Evolutionary conservation across 1,140 invertebrate genomes (phyloP).

Genomic region (Aphaenogaster ashmeadi): DNA sequence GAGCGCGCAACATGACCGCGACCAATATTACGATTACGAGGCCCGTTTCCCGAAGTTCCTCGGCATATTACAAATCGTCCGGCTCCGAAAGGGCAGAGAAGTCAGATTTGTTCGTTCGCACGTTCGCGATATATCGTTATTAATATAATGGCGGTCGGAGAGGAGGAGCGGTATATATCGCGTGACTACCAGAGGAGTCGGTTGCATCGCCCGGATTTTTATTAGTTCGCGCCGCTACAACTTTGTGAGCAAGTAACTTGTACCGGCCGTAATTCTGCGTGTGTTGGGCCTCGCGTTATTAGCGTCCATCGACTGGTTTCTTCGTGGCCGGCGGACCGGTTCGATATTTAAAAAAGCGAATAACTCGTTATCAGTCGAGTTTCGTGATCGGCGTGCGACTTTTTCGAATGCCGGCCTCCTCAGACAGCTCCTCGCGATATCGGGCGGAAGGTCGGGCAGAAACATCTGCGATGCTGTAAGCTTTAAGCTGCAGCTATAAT

Average conservation of each 20-base stretch:
- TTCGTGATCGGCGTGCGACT: slow-evolving; percentile 63
- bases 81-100: slow-evolving; percentile 19
- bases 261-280: slow-evolving; percentile 59
- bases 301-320: slow-evolving; percentile 62
- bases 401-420: slow-evolving; percentile 37
- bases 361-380: slow-evolving; percentile 65
- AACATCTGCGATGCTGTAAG: slow-evolving; percentile 21
- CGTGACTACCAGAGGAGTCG: slow-evolving; percentile 48
- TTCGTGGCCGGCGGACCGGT: slow-evolving; percentile 56
- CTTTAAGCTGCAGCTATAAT: slow-evolving; percentile 6
- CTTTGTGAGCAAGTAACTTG: slow-evolving; percentile 58
- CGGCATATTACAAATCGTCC: neutral
- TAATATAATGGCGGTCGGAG: slow-evolving; percentile 51
- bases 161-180: slow-evolving; percentile 49
- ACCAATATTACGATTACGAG: neutral
- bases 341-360: slow-evolving; percentile 61
- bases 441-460: slow-evolving; percentile 34
- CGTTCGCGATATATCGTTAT: slow-evolving; percentile 50
- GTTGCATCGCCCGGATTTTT: slow-evolving; percentile 53
- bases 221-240: slow-evolving; percentile 33
- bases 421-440: slow-evolving; percentile 44
- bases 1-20: neutral
- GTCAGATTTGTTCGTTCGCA: slow-evolving; percentile 34
- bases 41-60: neutral
- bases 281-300: slow-evolving; percentile 39